A percentile compares a stretch with the other conserved stretches of the same genome.
Evolutionary conservation across 2,888 invertebrate species (phyloP).

Genomic region (Furcula furcula): DNA sequence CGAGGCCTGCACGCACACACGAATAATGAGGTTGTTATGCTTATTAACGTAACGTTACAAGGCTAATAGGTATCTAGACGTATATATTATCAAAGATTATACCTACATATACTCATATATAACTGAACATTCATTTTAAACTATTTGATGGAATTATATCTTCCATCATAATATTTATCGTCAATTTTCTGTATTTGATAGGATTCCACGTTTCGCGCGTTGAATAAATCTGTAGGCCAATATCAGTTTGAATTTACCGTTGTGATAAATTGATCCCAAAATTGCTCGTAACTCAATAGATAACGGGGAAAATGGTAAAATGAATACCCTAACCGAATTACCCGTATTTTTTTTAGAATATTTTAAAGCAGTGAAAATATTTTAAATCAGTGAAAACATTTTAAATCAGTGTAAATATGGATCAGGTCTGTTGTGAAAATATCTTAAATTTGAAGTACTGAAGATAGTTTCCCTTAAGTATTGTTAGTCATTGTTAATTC

Average conservation of each 20-base stretch:
- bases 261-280: constrained; percentile 39
- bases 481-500: no score
- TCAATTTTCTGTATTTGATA: constrained; percentile 17
- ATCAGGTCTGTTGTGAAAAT: no score
- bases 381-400: constrained; percentile 1
- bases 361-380: constrained; percentile 3
- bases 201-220: constrained; percentile 14
- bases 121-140: no score
- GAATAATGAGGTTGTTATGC: no score
- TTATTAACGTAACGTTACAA: no score
- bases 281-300: constrained; percentile 38
- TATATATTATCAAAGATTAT: no score
- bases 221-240: constrained; percentile 28
- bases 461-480: no score
- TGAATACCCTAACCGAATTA: constrained; percentile 29
- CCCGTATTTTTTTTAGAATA: constrained; percentile 8
- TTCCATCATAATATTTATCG: constrained; percentile 2
- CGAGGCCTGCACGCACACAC: no score
- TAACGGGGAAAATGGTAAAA: constrained; percentile 29
- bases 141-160: neutral
- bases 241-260: constrained; percentile 31
- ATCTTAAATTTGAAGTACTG: no score
- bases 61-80: no score
- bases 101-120: no score
- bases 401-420: no score